Evolutionary conservation across 2,888 invertebrate genomes (phyloP), one percentile per base, ranked within the genome.

Genomic region (Tridacna crocea): DNA sequence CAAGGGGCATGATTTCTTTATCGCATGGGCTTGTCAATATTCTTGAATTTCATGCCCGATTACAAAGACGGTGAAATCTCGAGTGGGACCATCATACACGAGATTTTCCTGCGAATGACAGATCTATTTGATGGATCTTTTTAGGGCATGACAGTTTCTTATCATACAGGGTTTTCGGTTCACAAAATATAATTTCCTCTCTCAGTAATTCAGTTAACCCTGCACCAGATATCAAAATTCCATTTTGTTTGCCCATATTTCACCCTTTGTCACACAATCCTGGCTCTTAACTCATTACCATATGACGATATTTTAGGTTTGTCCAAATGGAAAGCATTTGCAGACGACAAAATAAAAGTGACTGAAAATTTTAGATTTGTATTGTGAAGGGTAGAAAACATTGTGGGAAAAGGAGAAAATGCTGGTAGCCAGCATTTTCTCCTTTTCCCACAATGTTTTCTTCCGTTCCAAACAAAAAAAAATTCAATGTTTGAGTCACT

Each of bases 11-110:
- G 58, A 58, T 58, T 19, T 19, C n/a, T 58, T 10, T 10, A 19
- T n/a, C n/a, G 10, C 58, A 17, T 58, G n/a, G n/a, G 58, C 58
- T 17, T n/a, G 58, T 58, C 58, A 58, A 58, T 58, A 58, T n/a
- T 58, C 58, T 58, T n/a, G 58, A 58, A 58, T 58, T 58, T 58
- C 58, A n/a, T 58, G 58, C 58, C 58, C 58, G n/a, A 58, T 58
- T 58, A 58, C 58, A 58, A 58, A 58, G 58, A 19, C 58, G 19
- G 17, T n/a, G 58, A 58, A 58, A n/a, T n/a, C 58, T 58, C 58
- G n/a, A 58, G 17, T 17, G 58, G 58, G 58, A n/a, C 58, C n/a
- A n/a, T 58, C 17, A 3, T 58, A 19, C n/a, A n/a, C n/a, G 58
- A 58, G n/a, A 58, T 58, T 58, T 58, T 58, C 10, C n/a, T n/a